phyloP scores from a whole-genome alignment of 2,797 vertebrate species.

The Rhadinocentrus ornatus region DNA sequence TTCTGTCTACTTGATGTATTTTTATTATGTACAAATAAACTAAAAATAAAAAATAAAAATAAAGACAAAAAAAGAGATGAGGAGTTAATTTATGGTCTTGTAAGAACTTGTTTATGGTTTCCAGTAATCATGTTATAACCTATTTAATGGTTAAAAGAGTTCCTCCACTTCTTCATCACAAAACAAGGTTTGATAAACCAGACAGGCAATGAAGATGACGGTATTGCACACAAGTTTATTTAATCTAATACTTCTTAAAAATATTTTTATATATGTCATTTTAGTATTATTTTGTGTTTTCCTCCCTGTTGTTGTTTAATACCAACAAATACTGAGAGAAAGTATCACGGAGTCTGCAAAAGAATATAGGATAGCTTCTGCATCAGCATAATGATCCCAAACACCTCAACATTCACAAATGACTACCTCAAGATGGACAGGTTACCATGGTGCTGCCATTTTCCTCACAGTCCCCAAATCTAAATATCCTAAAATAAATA shows the following conservation, averaged over 20 bases:
- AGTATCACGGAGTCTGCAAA: background rate
- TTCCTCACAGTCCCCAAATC: background rate
- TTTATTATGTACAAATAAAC: too few relatives aligned
- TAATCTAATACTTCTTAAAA: too few relatives aligned
- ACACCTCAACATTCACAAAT: background rate
- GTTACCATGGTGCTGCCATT: background rate
- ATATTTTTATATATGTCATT: background rate
- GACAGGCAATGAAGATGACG: background rate
- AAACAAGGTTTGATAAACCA: background rate
- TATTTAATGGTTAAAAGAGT: constrained; percentile 21
- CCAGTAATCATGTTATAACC: constrained; percentile 14
- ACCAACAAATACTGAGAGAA: background rate
- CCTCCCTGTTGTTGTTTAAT: too few relatives aligned
- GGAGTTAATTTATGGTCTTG: constrained; percentile 4
- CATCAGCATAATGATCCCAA: background rate
- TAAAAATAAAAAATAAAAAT: background rate
- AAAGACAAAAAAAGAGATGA: background rate
- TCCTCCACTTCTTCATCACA: background rate
- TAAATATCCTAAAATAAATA: background rate
- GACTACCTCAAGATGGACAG: background rate
- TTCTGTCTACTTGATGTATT: too few relatives aligned
- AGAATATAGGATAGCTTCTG: background rate
- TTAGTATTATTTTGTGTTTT: background rate
- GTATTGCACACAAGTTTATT: too few relatives aligned
- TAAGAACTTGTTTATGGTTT: constrained; percentile 19